These are phyloP conservation scores for Neosilurus hyrtlii DNA, from an alignment of 2,797 vertebrate genomes.

Conservation along the genomic window DNA sequence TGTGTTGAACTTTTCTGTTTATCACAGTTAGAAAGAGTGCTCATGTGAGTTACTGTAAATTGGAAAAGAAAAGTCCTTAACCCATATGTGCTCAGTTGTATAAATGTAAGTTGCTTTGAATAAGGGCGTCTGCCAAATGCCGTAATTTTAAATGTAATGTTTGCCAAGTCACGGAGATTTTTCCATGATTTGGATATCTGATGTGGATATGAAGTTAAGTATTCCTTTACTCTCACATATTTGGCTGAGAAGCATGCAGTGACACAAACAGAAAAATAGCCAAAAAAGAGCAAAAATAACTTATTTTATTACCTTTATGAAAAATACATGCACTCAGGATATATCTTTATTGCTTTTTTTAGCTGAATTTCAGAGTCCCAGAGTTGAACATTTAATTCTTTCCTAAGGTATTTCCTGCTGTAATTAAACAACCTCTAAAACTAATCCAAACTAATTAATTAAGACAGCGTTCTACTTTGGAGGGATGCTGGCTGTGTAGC, in stretches of 20 bases:
- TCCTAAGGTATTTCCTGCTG: constrained; percentile 33
- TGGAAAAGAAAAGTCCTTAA: no score
- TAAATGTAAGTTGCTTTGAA: no score
- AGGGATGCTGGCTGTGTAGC: constrained; percentile 25
- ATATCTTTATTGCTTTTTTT: not conserved
- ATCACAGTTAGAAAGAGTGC: not conserved
- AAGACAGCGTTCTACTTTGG: constrained; percentile 31
- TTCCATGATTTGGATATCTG: not conserved
- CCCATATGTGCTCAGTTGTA: no score
- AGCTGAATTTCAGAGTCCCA: not conserved
- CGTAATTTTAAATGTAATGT: no score
- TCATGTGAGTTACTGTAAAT: not conserved
- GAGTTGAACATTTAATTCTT: constrained; percentile 50
- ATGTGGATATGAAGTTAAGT: not conserved
- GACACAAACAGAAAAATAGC: not conserved
- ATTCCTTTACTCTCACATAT: not conserved
- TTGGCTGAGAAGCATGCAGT: not conserved
- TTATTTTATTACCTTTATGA: not conserved
- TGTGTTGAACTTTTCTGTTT: not conserved
- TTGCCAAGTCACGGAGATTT: not conserved
- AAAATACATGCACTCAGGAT: not conserved
- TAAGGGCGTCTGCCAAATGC: no score
- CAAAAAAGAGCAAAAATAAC: not conserved
- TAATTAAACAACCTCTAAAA: constrained; percentile 53
- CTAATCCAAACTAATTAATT: constrained; percentile 50